Evolutionary conservation across 2,113 vertebrate genomes (phyloP), one percentile per base, ranked within the genome.

Genomic region (Cygnus atratus): DNA sequence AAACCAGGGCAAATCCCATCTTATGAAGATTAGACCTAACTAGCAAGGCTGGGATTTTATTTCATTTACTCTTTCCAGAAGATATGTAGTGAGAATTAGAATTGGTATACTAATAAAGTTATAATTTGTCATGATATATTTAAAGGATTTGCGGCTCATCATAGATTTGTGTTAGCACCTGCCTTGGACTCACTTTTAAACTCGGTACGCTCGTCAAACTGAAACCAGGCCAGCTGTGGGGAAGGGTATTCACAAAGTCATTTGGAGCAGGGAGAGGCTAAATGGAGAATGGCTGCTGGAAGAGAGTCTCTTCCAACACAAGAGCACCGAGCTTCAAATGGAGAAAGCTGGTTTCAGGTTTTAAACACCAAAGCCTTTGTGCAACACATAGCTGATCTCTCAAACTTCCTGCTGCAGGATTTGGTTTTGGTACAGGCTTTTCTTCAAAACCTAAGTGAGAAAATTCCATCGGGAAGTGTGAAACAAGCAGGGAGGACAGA

Each of bases 381-480:
- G 33, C 52, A 55, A 29, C 52, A 55, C 28, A 13, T 28, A 13
- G 33, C n/a, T 22, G 58, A 33, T 28, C 37, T 11, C 61, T 19
- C 37, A 19, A 19, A 28, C 62, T 65, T 12, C 62, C 18, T 17
- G 37, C 62, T 29, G 65, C 54, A 50, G 65, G 46, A 31, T 44
- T 29, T 48, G 18, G 26, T 28, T 0, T 7, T 3, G 14, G 10
- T 26, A 67, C 7, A 11, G 33, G 13, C 58, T 5, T 52, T 7
- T 46, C 21, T 35, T 41, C 66, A 31, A 37, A 71, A 41, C 17
- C 19, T 2, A 4, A 73, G 20, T 1, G 35, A 66, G 44, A 14
- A 58, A 66, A 57, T 13, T 19, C 25, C 31, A 9, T 6, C 3
- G 17, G 13, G 58, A 59, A 68, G 11, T 2, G 5, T 6, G 41